Percentiles rank a stretch among this genome's conserved stretches.
Evolutionary conservation across 2,113 vertebrate genomes (phyloP).

Genomic region (Lonchura striata): DNA sequence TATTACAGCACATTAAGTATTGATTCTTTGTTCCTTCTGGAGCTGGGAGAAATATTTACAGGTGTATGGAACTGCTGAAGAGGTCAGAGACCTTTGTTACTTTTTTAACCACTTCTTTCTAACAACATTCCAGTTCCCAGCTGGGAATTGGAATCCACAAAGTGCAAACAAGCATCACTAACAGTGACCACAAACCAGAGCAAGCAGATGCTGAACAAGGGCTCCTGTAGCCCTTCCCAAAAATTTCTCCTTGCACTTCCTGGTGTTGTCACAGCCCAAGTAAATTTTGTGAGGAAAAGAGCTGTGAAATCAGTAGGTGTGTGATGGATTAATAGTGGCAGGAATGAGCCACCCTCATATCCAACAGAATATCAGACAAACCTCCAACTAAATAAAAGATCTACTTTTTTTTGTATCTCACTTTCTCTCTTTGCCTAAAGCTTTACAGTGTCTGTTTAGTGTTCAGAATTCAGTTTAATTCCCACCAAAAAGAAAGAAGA

Average conservation of each 20-base stretch:
- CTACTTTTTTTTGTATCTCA: background rate
- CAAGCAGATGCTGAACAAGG: background rate
- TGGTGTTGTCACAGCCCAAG: background rate
- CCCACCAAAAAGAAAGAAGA: background rate
- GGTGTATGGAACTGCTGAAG: background rate
- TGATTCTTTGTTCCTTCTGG: slow-evolving; percentile 10
- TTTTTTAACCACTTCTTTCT: background rate
- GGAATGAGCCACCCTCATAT: background rate
- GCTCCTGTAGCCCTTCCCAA: background rate
- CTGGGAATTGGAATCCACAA: background rate
- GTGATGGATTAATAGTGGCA: background rate
- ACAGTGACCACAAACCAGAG: background rate
- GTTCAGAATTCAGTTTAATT: background rate
- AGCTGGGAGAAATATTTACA: background rate
- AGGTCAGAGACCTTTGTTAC: slow-evolving; percentile 24
- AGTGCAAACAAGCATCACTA: background rate
- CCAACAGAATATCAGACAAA: background rate
- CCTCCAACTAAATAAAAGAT: background rate
- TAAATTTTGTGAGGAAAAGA: background rate
- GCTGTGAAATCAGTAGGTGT: background rate
- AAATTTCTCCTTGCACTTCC: background rate
- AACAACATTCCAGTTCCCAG: background rate
- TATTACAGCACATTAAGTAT: background rate
- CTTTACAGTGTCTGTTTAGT: background rate
- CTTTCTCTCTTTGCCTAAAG: background rate